A percentile compares a stretch with the other conserved stretches of the same genome.
These are phyloP conservation scores for Monochamus alternatus DNA, from an alignment of 2,888 invertebrate species.

Conservation along the genomic window DNA sequence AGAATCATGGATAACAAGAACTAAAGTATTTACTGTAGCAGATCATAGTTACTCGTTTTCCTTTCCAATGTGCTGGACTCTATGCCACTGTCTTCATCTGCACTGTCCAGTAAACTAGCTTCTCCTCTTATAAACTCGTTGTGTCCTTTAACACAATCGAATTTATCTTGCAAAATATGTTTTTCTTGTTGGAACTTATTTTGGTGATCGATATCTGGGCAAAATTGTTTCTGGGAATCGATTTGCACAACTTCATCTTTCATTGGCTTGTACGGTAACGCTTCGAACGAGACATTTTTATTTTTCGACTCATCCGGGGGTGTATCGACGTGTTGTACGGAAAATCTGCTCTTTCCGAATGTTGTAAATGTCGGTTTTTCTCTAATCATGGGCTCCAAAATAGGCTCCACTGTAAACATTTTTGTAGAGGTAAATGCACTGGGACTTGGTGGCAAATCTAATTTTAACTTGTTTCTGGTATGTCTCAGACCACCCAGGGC, in stretches of 20 bases:
- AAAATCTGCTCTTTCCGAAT: constrained; percentile 74
- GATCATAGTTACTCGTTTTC: constrained; percentile 54
- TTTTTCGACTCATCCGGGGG: constrained; percentile 61
- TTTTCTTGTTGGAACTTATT: background rate
- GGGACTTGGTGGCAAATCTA: constrained; percentile 79
- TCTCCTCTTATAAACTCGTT: constrained; percentile 70
- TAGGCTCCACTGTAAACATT: constrained; percentile 69
- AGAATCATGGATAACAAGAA: too few species aligned
- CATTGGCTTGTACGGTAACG: constrained; percentile 67
- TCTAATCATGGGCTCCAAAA: constrained; percentile 70
- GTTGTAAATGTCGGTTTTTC: constrained; percentile 75
- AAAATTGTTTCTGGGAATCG: background rate
- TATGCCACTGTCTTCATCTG: constrained; percentile 79
- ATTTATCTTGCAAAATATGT: constrained; percentile 1
- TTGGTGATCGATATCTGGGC: background rate
- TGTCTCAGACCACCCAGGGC: constrained; percentile 81
- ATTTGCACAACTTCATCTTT: constrained; percentile 41
- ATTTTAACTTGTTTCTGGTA: constrained; percentile 80
- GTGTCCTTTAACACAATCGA: constrained; percentile 46
- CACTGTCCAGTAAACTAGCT: constrained; percentile 77
- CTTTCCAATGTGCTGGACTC: constrained; percentile 78
- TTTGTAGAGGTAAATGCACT: constrained; percentile 67
- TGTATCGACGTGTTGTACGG: constrained; percentile 70
- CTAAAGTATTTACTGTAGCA: background rate
- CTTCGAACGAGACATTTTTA: constrained; percentile 70